Conservation (phyloP, 2,888 invertebrate genomes). For the Oxyteleia sp. region DNA sequence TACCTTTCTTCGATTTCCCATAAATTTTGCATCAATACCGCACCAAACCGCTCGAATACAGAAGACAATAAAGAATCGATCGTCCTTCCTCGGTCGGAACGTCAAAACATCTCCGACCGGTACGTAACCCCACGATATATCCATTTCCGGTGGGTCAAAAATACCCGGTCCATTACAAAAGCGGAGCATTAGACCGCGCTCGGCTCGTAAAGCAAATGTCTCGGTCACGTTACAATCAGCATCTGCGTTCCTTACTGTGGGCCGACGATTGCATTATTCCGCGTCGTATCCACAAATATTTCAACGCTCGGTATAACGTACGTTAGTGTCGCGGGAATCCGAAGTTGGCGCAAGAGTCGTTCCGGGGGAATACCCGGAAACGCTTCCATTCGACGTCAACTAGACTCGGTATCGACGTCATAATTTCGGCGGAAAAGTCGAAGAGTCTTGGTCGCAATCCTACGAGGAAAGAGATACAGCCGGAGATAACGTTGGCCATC, state of each 20-base stretch:
- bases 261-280: slow-evolving; percentile 57
- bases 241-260: slow-evolving; percentile 38
- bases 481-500: slow-evolving; percentile 83
- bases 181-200: slow-evolving; percentile 45
- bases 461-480: slow-evolving; percentile 78
- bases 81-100: no score
- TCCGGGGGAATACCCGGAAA: slow-evolving; percentile 76
- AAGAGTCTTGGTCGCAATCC: slow-evolving; percentile 72
- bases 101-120: no score
- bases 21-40: no score
- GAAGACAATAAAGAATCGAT: no score
- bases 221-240: slow-evolving; percentile 59
- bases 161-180: slow-evolving; percentile 46
- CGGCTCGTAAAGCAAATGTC: slow-evolving; percentile 58
- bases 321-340: slow-evolving; percentile 59
- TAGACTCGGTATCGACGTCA: slow-evolving; percentile 82
- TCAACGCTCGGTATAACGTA: slow-evolving; percentile 63
- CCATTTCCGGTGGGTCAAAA: slow-evolving; percentile 23
- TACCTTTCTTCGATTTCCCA: no score
- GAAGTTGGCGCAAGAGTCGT: slow-evolving; percentile 74
- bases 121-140: slow-evolving; percentile 10
- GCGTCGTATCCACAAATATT: slow-evolving; percentile 64
- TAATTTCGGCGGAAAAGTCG: slow-evolving; percentile 79
- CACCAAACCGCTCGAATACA: no score
- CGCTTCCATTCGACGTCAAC: slow-evolving; percentile 80